A percentile compares a stretch with the other conserved stretches of the same genome.
Conservation (phyloP, 53 echinoderm and acorn worm genomes). For the Paracentrotus lividus region DNA sequence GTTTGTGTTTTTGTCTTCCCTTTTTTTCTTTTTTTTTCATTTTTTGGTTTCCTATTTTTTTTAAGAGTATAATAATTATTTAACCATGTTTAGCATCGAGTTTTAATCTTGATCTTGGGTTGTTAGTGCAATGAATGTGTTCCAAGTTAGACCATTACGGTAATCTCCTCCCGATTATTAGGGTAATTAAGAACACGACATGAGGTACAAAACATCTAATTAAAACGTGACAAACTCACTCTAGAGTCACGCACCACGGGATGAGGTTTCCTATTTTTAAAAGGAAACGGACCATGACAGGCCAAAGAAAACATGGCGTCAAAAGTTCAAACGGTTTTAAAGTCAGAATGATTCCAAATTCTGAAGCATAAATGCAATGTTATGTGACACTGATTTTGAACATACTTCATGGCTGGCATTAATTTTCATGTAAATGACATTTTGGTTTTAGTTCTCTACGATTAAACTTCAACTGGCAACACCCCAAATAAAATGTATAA, state of each 20-base stretch:
- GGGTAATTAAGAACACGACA: not conserved
- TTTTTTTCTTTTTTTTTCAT: too few relatives aligned
- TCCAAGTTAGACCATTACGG: constrained; percentile 22
- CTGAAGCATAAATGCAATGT: not conserved
- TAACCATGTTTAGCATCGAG: not conserved
- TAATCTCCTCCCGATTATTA: not conserved
- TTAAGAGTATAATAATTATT: too few relatives aligned
- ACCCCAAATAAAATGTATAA: too few relatives aligned
- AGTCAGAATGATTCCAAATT: not conserved
- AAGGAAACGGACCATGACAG: not conserved
- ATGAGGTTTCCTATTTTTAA: not conserved
- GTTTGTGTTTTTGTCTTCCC: too few relatives aligned
- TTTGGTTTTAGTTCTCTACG: too few relatives aligned
- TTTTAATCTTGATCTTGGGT: not conserved
- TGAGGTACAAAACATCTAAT: constrained; percentile 25
- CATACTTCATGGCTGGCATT: not conserved
- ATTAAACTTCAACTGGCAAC: too few relatives aligned
- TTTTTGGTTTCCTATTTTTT: too few relatives aligned
- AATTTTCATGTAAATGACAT: not conserved
- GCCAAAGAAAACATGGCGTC: not conserved
- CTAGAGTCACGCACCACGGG: not conserved
- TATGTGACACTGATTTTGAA: not conserved
- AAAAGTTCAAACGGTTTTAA: not conserved
- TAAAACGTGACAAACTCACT: constrained; percentile 42
- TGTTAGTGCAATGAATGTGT: not conserved